Evolutionary conservation across 2,113 vertebrate genomes (phyloP).

Genomic region (Alaudala cheleensis): DNA sequence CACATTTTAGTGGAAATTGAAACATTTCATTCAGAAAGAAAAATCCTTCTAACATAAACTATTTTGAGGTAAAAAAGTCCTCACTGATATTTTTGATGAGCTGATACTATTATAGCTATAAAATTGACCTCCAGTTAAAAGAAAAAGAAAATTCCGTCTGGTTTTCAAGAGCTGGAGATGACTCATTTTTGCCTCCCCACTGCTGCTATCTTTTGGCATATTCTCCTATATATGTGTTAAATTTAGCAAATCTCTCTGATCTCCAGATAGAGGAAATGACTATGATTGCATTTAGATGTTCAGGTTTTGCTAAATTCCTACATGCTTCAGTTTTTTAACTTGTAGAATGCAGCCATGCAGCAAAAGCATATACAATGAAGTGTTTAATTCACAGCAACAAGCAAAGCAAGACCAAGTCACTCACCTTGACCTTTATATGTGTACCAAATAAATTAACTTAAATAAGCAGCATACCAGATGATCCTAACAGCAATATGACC

Average conservation of each 20-base stretch:
- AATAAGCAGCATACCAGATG: not conserved
- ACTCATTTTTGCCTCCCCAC: slow-evolving; percentile 40
- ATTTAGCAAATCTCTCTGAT: slow-evolving; percentile 20
- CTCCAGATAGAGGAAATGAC: not conserved
- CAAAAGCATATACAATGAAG: not conserved
- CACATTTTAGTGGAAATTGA: not conserved
- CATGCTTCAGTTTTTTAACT: not conserved
- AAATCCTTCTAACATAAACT: not conserved
- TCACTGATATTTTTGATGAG: not conserved
- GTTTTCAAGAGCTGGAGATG: slow-evolving; percentile 19
- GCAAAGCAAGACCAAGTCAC: not conserved
- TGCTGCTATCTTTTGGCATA: slow-evolving; percentile 48
- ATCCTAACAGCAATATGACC: not conserved
- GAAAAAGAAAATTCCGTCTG: slow-evolving; percentile 31
- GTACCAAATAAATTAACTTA: not conserved
- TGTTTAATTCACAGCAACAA: not conserved
- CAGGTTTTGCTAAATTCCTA: not conserved
- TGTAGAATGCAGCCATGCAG: not conserved
- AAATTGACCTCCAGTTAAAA: slow-evolving; percentile 19
- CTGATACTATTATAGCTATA: not conserved
- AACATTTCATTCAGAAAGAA: not conserved
- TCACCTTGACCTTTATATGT: not conserved
- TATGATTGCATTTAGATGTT: not conserved
- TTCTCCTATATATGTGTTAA: not conserved
- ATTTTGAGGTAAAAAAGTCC: not conserved